Base-by-base conservation (phyloP, 2,797 vertebrate genomes). In the Anas capensis region DNA sequence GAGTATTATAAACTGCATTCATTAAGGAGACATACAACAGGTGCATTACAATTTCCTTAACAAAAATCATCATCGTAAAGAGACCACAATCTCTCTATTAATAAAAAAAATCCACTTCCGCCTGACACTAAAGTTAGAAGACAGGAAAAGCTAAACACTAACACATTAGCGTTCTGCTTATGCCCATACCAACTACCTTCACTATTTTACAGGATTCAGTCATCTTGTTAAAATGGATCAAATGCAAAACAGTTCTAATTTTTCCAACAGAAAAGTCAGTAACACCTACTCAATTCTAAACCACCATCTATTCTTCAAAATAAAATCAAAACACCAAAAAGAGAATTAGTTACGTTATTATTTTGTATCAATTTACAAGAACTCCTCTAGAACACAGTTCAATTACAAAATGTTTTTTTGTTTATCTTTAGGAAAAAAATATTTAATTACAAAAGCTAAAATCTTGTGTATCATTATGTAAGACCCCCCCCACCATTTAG, bases 201-300 rank as follows among this genome's bases (percentile, higher is more conserved):
- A 79, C 84, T 96, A 53, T 93, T 96, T 91, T 88, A 95, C 51
- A 95, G 66, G 97, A 97, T 88, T 95, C 71, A 79, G 49, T 85
- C 73, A 82, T 80, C 94, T 94, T 86, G 84, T 46, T 96, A 92
- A 97, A 97, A 88, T 60, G 88, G 73, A 97, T 60, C 82, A 95
- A 97, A 97, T 86, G 51, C 54, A 97, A 96, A 96, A 70, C 81
- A 95, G 78, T 70, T 96, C 85, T 94, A 85, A 79, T 88, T 97
- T 90, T 92, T 72, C 23, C 86, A 62, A 85, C 23, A 92, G 77
- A 82, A 90, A 72, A 85, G 83, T 23, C 14, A 10, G 29, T 51
- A 93, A 82, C 77, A 96, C 58, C 42, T 57, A 46, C 76, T 78
- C 73, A 89, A n/a, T 76, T 91, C n/a, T 82, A 72, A 96, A 95